phyloP scores from a whole-genome alignment of 2,113 vertebrate species.

The Philantomba maxwellii region DNA sequence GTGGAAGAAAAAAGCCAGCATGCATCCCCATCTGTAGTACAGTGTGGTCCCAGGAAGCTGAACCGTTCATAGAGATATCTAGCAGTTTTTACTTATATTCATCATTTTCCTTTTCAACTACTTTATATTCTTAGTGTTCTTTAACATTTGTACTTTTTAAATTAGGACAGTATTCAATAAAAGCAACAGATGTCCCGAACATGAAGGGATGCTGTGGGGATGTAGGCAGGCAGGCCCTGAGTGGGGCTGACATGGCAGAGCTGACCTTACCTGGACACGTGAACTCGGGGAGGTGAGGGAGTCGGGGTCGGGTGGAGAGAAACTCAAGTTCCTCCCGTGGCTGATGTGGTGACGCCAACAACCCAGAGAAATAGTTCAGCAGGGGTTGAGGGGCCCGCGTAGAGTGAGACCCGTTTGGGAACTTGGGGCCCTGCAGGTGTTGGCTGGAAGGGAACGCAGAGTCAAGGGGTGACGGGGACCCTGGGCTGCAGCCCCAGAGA shows the following conservation, averaged over 20 bases:
- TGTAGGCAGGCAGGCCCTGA: not conserved
- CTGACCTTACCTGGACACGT: not conserved
- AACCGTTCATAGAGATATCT: not conserved
- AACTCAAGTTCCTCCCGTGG: fast-evolving
- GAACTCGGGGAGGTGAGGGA: fast-evolving
- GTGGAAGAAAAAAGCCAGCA: not conserved
- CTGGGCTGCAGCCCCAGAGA: not conserved
- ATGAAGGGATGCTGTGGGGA: fast-evolving
- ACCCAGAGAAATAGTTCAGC: too few relatives aligned
- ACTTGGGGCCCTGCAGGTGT: not conserved
- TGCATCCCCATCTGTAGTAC: fast-evolving
- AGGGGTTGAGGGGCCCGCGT: fast-evolving
- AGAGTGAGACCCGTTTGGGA: not conserved
- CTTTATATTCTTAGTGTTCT: not conserved
- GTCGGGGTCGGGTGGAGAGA: fast-evolving
- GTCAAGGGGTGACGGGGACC: not conserved
- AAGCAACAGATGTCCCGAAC: not conserved
- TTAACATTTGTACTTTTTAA: not conserved
- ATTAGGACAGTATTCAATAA: not conserved
- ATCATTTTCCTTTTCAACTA: not conserved
- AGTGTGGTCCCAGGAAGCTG: not conserved
- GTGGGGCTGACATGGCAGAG: fast-evolving
- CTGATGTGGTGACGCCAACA: fast-evolving
- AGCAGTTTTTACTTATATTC: not conserved
- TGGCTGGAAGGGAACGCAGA: not conserved